phyloP scores from a whole-genome alignment of 2,888 invertebrate genomes.

The Nephrocerus scutellatus region DNA sequence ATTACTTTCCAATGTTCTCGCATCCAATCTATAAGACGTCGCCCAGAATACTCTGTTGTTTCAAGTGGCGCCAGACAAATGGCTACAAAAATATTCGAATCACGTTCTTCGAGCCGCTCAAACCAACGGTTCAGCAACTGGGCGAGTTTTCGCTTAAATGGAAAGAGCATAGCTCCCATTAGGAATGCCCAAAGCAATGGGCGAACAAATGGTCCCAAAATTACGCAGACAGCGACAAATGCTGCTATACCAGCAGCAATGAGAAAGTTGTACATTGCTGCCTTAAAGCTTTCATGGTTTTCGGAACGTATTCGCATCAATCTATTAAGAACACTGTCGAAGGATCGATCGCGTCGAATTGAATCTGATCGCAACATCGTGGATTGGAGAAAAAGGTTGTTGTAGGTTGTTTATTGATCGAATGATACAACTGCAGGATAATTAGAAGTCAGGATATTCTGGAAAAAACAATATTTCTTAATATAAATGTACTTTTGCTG shows the following conservation, averaged over 20 bases:
- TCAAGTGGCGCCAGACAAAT: slow-evolving; percentile 63
- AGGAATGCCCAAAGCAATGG: slow-evolving; percentile 93
- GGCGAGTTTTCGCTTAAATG: slow-evolving; percentile 79
- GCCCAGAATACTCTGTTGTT: slow-evolving; percentile 67
- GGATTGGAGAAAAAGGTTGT: slow-evolving; percentile 2
- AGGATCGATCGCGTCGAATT: slow-evolving; percentile 43
- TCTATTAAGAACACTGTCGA: slow-evolving; percentile 44
- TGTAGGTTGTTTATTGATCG: neutral
- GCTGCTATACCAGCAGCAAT: slow-evolving; percentile 43
- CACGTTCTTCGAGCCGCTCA: slow-evolving; percentile 57
- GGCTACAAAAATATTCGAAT: slow-evolving; percentile 59
- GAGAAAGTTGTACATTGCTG: slow-evolving; percentile 46
- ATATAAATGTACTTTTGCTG: no score
- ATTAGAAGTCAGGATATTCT: no score
- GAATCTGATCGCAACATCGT: slow-evolving; percentile 41
- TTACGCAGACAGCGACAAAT: slow-evolving; percentile 64
- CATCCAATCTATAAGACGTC: slow-evolving; percentile 64
- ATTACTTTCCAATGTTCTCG: slow-evolving; percentile 61
- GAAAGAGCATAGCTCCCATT: slow-evolving; percentile 95
- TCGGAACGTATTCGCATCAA: slow-evolving; percentile 39
- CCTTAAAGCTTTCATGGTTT: slow-evolving; percentile 44
- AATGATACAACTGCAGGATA: neutral
- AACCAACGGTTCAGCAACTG: slow-evolving; percentile 74
- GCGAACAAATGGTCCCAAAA: slow-evolving; percentile 84
- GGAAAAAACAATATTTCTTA: no score